These are phyloP conservation scores for Agriotes lineatus DNA, from an alignment of 2,888 invertebrate genomes.

Conservation along the genomic window DNA sequence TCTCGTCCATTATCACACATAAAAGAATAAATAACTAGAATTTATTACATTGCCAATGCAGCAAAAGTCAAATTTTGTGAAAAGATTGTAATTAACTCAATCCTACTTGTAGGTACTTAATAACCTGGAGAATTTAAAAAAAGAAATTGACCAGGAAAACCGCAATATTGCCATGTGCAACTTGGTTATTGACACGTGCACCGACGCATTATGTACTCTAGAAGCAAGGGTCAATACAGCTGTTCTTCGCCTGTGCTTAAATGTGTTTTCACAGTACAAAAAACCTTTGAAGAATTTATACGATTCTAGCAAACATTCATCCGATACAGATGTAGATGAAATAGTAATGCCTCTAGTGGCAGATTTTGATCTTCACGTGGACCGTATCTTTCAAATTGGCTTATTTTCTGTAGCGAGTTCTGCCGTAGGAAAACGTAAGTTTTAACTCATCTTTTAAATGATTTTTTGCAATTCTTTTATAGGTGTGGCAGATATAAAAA, in stretches of 20 bases:
- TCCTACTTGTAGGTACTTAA: slow-evolving; percentile 64
- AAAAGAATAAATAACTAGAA: too few relatives aligned
- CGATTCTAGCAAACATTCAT: slow-evolving; percentile 51
- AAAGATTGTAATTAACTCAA: too few relatives aligned
- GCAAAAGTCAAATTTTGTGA: too few relatives aligned
- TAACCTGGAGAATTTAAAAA: slow-evolving; percentile 67
- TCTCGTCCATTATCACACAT: too few relatives aligned
- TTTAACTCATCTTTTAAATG: not conserved
- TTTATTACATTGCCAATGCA: too few relatives aligned
- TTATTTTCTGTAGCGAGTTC: slow-evolving; percentile 77
- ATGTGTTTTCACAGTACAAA: slow-evolving; percentile 61
- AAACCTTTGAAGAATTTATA: slow-evolving; percentile 56
- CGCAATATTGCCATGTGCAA: slow-evolving; percentile 69
- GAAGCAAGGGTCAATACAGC: slow-evolving; percentile 78
- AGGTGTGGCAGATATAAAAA: slow-evolving; percentile 74
- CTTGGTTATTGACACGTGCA: slow-evolving; percentile 72
- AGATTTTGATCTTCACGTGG: slow-evolving; percentile 76
- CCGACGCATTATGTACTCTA: slow-evolving; percentile 73
- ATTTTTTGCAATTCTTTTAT: slow-evolving; percentile 44
- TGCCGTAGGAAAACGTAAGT: slow-evolving; percentile 63
- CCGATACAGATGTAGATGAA: slow-evolving; percentile 48
- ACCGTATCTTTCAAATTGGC: slow-evolving; percentile 77
- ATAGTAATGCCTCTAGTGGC: slow-evolving; percentile 69
- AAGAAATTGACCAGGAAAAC: slow-evolving; percentile 65
- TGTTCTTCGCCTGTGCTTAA: slow-evolving; percentile 71